Conservation (phyloP, 2,113 vertebrate genomes). For the Montifringilla adamsi region DNA sequence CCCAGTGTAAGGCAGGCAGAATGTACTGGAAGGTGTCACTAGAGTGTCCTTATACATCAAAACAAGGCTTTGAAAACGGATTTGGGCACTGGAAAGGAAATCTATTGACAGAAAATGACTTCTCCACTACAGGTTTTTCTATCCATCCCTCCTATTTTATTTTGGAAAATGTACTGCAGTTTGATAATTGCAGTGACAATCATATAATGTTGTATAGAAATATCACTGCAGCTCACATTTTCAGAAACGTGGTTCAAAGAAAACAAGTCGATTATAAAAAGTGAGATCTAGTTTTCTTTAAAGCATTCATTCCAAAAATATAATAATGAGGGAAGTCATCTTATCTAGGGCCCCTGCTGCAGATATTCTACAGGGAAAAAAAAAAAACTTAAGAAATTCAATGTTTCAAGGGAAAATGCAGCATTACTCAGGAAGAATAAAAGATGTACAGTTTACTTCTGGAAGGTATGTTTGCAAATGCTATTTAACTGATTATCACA, state of each 20-base stretch:
- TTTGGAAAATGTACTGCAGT: not conserved
- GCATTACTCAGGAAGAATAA: not conserved
- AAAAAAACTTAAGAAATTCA: not conserved
- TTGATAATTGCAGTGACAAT: not conserved
- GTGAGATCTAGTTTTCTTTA: not conserved
- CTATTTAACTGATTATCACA: not conserved
- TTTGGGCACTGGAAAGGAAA: not conserved
- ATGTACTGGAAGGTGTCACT: not conserved
- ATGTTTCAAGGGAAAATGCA: not conserved
- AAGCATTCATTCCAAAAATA: not conserved
- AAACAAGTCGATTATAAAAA: fast-evolving
- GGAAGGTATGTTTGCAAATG: not conserved
- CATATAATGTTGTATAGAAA: not conserved
- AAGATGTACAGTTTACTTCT: not conserved
- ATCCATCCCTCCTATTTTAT: not conserved
- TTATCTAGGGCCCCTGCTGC: not conserved
- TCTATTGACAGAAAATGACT: not conserved
- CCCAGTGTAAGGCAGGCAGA: not conserved
- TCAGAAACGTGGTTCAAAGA: not conserved
- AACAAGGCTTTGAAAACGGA: not conserved
- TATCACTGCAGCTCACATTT: not conserved
- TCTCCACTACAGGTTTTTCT: not conserved
- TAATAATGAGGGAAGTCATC: not conserved
- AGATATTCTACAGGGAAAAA: not conserved
- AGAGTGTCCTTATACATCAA: not conserved